These are phyloP conservation scores for Diploptera punctata DNA, from an alignment of 2,888 invertebrate genomes.

Conservation along the genomic window DNA sequence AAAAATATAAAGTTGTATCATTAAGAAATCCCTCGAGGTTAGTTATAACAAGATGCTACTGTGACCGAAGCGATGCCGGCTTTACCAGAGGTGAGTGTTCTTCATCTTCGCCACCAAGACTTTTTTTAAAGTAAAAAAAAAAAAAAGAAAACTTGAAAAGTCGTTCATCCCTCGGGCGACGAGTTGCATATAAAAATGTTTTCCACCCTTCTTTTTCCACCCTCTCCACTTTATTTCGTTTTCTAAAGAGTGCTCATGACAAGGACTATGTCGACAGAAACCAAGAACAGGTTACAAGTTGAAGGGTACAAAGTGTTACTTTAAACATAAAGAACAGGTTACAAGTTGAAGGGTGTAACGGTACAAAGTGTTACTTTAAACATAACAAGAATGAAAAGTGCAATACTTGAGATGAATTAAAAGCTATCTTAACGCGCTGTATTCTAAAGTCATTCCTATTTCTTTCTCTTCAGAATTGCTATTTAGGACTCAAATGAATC, in stretches of 20 bases:
- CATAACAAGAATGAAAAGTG: not conserved
- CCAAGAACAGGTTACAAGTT: conserved; percentile 11
- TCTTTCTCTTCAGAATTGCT: no score
- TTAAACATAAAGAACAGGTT: not conserved
- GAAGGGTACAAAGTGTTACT: not conserved
- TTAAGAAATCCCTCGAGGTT: not conserved
- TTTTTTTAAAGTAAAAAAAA: conserved; percentile 4
- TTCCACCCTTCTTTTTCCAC: conserved; percentile 8
- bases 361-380: conserved; percentile 10
- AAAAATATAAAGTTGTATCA: not conserved
- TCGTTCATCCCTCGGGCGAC: conserved; percentile 12
- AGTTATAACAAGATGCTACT: not conserved
- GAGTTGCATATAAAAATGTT: conserved; percentile 22
- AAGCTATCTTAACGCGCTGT: not conserved
- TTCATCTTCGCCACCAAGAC: conserved; percentile 18
- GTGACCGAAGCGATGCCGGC: not conserved
- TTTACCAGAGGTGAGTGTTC: not conserved
- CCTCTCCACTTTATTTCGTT: conserved; percentile 10
- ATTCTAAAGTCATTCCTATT: no score
- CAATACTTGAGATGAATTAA: not conserved
- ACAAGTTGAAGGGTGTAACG: conserved; percentile 10
- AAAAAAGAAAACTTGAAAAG: conserved; percentile 17
- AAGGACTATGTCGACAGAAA: not conserved
- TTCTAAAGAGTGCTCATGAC: conserved; percentile 18
- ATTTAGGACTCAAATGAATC: no score